Evolutionary conservation across 1,140 invertebrate genomes (phyloP), one percentile per base, ranked within the genome.

Genomic region (Asobara japonica): DNA sequence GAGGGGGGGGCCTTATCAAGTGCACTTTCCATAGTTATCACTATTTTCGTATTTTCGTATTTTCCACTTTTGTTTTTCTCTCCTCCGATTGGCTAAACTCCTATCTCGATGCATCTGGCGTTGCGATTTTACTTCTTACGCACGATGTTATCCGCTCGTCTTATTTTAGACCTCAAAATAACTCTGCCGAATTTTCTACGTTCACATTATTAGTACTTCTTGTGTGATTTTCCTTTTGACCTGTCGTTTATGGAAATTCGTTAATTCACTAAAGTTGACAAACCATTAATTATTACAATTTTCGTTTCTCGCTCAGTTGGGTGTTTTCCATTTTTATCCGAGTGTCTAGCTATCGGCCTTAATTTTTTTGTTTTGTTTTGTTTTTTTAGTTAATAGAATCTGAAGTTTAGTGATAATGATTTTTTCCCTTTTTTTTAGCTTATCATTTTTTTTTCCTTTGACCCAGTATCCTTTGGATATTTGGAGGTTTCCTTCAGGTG

Each of bases 401-500:
- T 25, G 51, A 56, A 56, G 20, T 25, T 56, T 56, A 56, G 51
- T 25, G 41, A 16, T 45, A 56, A 56, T 25, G 1, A 36, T 25
- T 56, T 56, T 45, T 45, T 3, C 16, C 6, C 4, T n/a, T 56
- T 56, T 56, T 56, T 8, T 27, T 22, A 25, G 22, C 51, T 56
- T 56, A 45, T 45, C 18, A 56, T 56, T 56, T 56, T 56, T 56
- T 56, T 25, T 27, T 18, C 22, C 51, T 56, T 56, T 56, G 25
- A 27, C 22, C 51, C 51, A 56, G 22, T 56, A 56, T 56, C 51
- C 51, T 56, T 18, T 18, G 51, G 51, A 56, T 56, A 56, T 56
- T 18, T 27, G 5, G 4, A 18, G 66, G 11, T 72, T 80, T 72
- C 73, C 74, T 84, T 86, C 84, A 86, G 74, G 83, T 86, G 56